Base-by-base conservation (phyloP, 2,797 vertebrate genomes). In the Antrozous pallidus region DNA sequence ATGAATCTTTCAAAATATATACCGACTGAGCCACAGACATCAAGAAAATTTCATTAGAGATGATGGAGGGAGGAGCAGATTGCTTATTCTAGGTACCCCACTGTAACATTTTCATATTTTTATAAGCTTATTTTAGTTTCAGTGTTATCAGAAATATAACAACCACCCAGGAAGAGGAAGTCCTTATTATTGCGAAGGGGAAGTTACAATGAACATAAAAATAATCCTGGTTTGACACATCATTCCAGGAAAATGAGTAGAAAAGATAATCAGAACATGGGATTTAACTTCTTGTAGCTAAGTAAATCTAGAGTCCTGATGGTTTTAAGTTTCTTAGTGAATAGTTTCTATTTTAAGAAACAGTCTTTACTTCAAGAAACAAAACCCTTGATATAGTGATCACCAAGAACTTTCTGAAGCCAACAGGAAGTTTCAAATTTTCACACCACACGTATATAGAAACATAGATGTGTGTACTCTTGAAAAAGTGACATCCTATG, bases 1-100 rank as follows among this genome's bases (percentile, higher is more conserved):
- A 97, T 93, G 97, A 96, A 97, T 96, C 97, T 98, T 95, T 96
- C 97, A 94, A 98, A 97, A 97, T 94, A 98, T 79, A 98, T 97
- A 97, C 96, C 90, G 28, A 97, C 96, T 97, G 97, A 98, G 97
- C 97, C 97, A 97, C 97, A 98, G 97, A 97, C 97, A 96, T 86
- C 75, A 87, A 94, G 95, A 96, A 96, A 95, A 94, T 92, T 94
- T 97, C 73, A 82, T 93, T 65, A 80, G 95, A 97, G 97, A 96
- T 83, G 94, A 97, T 31, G 96, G 97, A 97, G 97, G 94, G 97
- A 97, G 97, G 95, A 98, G 97, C 97, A 97, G 98, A 97, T 85
- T 94, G 96, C 91, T 94, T 95, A 94, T 74, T 95, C 17, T 77
- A 93, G 92, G 87, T 47, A 82, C 0, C 7, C n/a, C 88, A 90